phyloP scores from a whole-genome alignment of 2,888 invertebrate genomes.

The Chesias legatella region DNA sequence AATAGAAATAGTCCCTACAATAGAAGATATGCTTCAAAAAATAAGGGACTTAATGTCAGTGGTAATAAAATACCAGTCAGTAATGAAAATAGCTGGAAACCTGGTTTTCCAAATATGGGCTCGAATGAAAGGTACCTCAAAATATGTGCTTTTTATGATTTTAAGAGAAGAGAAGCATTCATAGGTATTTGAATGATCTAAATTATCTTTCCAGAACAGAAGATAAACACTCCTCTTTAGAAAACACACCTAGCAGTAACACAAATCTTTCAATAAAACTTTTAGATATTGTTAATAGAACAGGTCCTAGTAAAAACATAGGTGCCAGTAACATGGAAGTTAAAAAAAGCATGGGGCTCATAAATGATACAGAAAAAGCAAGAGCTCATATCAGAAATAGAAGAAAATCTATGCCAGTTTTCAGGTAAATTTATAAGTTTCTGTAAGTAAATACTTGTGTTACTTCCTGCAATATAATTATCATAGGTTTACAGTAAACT shows the following conservation, averaged over 20 bases:
- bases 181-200: too few relatives aligned
- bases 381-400: conserved; percentile 40
- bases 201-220: not conserved
- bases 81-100: conserved; percentile 6
- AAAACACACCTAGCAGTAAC: not conserved
- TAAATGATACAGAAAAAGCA: conserved; percentile 8
- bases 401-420: conserved; percentile 53
- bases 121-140: conserved; percentile 8
- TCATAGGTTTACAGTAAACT: not conserved
- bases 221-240: not conserved
- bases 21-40: conserved; percentile 16
- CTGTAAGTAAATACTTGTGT: not conserved
- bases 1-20: conserved; percentile 30
- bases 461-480: not conserved
- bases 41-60: conserved; percentile 13
- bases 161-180: too few relatives aligned
- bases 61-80: conserved; percentile 1
- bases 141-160: not conserved
- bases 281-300: conserved; percentile 7
- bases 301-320: conserved; percentile 18
- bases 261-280: conserved; percentile 11
- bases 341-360: conserved; percentile 33
- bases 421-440: conserved; percentile 37
- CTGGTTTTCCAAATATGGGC: not conserved
- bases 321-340: conserved; percentile 22